Percentiles rank a stretch among this genome's conserved stretches.
Conservation (phyloP, 1,140 invertebrate species). For the Cotesia typhae region DNA sequence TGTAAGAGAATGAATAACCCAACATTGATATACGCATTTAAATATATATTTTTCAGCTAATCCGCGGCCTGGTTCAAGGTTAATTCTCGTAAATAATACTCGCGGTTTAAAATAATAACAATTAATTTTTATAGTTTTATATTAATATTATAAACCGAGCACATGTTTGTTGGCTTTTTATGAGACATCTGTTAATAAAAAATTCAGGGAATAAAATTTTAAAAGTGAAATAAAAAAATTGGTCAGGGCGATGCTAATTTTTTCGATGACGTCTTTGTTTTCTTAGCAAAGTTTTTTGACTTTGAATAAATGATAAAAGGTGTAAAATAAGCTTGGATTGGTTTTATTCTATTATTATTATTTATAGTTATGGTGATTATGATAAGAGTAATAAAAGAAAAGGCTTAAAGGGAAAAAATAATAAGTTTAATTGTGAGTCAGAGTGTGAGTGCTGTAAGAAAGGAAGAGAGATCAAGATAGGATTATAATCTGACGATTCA, state of each 20-base stretch:
- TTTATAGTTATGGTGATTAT: not conserved
- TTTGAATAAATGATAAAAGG: not conserved
- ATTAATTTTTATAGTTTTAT: not conserved
- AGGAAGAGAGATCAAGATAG: slow-evolving; percentile 18
- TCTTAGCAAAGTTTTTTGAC: not conserved
- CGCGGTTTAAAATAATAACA: not conserved
- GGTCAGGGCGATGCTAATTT: slow-evolving; percentile 18
- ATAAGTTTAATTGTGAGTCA: not conserved
- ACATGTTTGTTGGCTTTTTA: not conserved
- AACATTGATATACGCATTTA: slow-evolving; percentile 11
- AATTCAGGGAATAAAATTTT: not conserved
- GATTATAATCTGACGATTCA: slow-evolving; percentile 30
- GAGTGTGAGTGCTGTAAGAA: not conserved
- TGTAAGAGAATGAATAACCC: slow-evolving; percentile 4
- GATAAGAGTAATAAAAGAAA: not conserved
- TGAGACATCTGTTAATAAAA: not conserved
- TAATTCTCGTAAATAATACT: not conserved
- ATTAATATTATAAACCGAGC: not conserved
- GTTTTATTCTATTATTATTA: too few relatives aligned
- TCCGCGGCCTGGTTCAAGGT: not conserved
- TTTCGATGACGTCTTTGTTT: slow-evolving; percentile 17
- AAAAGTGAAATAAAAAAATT: not conserved
- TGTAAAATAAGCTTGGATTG: not conserved
- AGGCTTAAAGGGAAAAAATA: not conserved
- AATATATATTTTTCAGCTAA: not conserved